A percentile compares a stretch with the other conserved stretches of the same genome.
These are phyloP conservation scores for Megalops atlanticus DNA, from an alignment of 2,113 vertebrate species.

Conservation along the genomic window DNA sequence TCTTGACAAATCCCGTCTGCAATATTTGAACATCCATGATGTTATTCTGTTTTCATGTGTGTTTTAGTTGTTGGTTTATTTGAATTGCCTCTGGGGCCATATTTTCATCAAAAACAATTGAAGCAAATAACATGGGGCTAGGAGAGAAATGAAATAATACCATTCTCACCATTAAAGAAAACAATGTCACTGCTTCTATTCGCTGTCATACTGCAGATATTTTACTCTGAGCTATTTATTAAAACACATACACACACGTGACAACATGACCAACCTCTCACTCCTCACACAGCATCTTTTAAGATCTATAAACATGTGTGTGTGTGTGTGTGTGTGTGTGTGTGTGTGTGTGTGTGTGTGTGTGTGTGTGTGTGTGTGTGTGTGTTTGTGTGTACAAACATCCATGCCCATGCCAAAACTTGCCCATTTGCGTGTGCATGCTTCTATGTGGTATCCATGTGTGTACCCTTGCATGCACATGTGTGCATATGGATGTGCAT, in stretches of 20 bases:
- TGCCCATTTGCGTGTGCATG: too few species aligned
- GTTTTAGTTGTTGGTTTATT: conserved; percentile 2
- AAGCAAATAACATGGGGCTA: neutral
- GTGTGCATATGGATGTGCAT: too few species aligned
- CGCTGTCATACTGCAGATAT: neutral
- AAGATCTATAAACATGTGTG: neutral
- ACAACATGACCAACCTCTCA: too few species aligned
- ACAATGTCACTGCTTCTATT: neutral
- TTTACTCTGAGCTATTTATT: neutral
- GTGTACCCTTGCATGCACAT: too few species aligned
- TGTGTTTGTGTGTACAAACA: neutral
- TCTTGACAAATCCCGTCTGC: neutral
- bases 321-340: neutral
- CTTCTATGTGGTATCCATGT: too few species aligned
- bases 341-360: neutral
- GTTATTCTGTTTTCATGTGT: neutral
- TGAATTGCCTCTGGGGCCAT: neutral
- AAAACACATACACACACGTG: too few species aligned
- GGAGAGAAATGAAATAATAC: neutral
- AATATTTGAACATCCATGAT: too few species aligned
- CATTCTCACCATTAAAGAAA: neutral
- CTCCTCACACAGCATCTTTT: too few species aligned
- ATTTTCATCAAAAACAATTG: neutral
- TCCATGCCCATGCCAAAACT: too few species aligned
- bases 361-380: neutral